A percentile compares a stretch with the other conserved stretches of the same genome.
phyloP scores from a whole-genome alignment of 2,113 vertebrate genomes.

The Gadus chalcogrammus region DNA sequence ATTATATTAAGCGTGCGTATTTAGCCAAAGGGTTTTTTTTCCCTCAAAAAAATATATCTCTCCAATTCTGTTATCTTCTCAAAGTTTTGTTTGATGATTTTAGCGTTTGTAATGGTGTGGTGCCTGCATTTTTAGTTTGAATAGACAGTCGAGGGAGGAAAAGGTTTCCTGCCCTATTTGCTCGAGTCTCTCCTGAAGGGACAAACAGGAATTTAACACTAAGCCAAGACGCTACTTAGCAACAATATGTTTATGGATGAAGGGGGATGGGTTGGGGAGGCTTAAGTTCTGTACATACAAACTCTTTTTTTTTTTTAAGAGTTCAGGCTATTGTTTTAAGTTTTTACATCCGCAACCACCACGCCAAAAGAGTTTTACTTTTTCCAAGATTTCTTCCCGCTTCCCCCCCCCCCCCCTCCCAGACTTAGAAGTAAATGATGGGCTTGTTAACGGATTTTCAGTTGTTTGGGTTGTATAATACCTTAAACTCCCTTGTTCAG shows the following conservation, averaged over 20 bases:
- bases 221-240: constrained; percentile 48
- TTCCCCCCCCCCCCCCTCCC: too few species aligned
- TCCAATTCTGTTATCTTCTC: constrained; percentile 64
- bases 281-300: constrained; percentile 52
- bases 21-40: constrained; percentile 75
- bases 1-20: constrained; percentile 63
- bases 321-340: constrained; percentile 28
- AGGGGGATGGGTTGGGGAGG: constrained; percentile 20
- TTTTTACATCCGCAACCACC: constrained; percentile 37
- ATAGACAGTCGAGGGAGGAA: constrained; percentile 43
- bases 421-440: too few species aligned
- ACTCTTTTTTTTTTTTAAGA: constrained; percentile 23
- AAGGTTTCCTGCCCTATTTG: constrained; percentile 46
- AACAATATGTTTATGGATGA: constrained; percentile 22
- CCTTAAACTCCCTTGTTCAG: too few species aligned
- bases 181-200: constrained; percentile 37
- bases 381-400: neutral
- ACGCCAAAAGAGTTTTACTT: constrained; percentile 32
- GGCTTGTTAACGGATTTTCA: too few species aligned
- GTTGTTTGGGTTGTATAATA: too few species aligned
- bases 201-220: constrained; percentile 64
- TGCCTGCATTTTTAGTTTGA: constrained; percentile 59
- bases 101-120: constrained; percentile 58
- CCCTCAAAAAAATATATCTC: constrained; percentile 59
- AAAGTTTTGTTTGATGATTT: constrained; percentile 55